These are phyloP conservation scores for Allophyes oxyacanthae DNA, from an alignment of 2,888 invertebrate genomes.

Conservation along the genomic window DNA sequence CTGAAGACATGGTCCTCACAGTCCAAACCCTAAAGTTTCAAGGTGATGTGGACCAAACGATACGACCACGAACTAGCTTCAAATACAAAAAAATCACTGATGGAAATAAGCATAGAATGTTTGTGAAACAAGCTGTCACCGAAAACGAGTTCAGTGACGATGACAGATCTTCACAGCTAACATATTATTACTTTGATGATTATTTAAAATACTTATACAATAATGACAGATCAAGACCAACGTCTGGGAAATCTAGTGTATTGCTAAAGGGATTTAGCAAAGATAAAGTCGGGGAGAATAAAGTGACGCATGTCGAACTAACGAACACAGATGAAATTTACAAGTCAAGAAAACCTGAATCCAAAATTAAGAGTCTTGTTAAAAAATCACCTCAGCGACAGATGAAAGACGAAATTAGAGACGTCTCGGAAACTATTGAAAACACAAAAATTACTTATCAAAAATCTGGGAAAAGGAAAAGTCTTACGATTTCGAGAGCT, in stretches of 20 bases:
- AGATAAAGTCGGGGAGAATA: slow-evolving; percentile 67
- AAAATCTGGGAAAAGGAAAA: slow-evolving; percentile 79
- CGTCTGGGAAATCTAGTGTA: slow-evolving; percentile 76
- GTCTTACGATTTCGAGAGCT: slow-evolving; percentile 81
- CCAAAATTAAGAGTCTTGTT: slow-evolving; percentile 52
- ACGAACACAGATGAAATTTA: slow-evolving; percentile 54
- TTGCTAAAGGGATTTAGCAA: slow-evolving; percentile 63
- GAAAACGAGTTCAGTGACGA: slow-evolving; percentile 65
- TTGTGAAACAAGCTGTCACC: slow-evolving; percentile 77
- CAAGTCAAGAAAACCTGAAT: slow-evolving; percentile 55
- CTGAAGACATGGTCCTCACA: slow-evolving; percentile 75
- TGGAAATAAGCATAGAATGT: slow-evolving; percentile 79
- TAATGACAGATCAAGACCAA: slow-evolving; percentile 73
- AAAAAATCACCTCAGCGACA: slow-evolving; percentile 50
- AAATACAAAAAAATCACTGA: slow-evolving; percentile 75
- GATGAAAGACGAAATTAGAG: slow-evolving; percentile 49
- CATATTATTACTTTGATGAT: slow-evolving; percentile 78
- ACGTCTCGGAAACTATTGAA: slow-evolving; percentile 54
- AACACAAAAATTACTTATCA: slow-evolving; percentile 75
- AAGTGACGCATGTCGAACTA: slow-evolving; percentile 69
- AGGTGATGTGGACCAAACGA: slow-evolving; percentile 70
- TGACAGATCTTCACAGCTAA: slow-evolving; percentile 72
- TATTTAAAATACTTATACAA: slow-evolving; percentile 79
- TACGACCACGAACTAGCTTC: slow-evolving; percentile 75
- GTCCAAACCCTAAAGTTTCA: slow-evolving; percentile 82